Percentiles rank a stretch among this genome's conserved stretches.
These are phyloP conservation scores for Oreortyx pictus DNA, from an alignment of 2,797 vertebrate species.

Conservation along the genomic window DNA sequence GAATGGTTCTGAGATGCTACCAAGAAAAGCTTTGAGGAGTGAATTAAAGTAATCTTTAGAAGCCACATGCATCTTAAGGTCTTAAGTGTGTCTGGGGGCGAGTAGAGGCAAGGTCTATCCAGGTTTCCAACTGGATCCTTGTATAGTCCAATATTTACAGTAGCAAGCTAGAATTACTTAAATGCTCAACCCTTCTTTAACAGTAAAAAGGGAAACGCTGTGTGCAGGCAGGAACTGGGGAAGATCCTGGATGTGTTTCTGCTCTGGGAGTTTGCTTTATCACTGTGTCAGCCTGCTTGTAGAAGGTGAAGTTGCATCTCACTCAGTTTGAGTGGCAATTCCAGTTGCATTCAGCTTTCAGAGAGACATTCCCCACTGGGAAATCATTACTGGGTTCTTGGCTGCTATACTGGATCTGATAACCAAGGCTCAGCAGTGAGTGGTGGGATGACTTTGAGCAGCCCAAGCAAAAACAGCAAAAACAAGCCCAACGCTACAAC, in stretches of 20 bases:
- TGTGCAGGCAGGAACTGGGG: background rate
- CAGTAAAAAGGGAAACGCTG: background rate
- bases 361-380: accelerated
- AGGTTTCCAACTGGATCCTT: background rate
- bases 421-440: background rate
- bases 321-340: background rate
- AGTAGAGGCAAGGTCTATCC: background rate
- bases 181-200: background rate
- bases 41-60: background rate
- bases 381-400: background rate
- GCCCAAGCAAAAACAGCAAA: too few species aligned
- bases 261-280: background rate
- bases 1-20: background rate
- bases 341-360: background rate
- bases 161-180: background rate
- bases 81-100: background rate
- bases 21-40: background rate
- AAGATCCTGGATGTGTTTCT: background rate
- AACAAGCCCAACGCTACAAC: too few species aligned
- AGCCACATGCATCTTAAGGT: background rate
- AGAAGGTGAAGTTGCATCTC: background rate
- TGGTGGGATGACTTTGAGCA: background rate
- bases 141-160: background rate
- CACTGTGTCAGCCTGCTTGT: background rate
- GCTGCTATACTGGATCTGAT: background rate